Conservation (phyloP, 1,140 invertebrate genomes). For the Thaumetopoea pityocampa region DNA sequence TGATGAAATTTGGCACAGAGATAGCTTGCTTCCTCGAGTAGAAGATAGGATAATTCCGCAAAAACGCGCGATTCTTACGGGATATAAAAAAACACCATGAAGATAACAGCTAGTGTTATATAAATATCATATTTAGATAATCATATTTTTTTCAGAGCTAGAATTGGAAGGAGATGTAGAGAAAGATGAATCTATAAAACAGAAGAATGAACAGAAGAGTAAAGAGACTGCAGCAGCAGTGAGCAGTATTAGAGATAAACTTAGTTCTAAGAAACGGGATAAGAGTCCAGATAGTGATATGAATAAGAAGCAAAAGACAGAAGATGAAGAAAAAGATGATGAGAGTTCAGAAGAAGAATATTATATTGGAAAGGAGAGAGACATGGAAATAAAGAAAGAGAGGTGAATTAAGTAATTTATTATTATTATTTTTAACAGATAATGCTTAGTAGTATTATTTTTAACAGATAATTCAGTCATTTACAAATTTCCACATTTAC, state of each 20-base stretch:
- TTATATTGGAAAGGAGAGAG: constrained; percentile 82
- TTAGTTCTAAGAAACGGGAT: constrained; percentile 54
- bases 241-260: constrained; percentile 75
- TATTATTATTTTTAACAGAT: not conserved
- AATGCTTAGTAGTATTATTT: constrained; percentile 2
- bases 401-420: constrained; percentile 71
- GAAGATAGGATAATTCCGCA: too few species aligned
- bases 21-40: too few species aligned
- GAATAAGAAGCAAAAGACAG: constrained; percentile 38
- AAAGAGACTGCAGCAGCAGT: constrained; percentile 54
- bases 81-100: too few species aligned
- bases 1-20: too few species aligned
- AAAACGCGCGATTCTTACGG: too few species aligned
- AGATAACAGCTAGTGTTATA: too few species aligned
- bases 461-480: too few species aligned
- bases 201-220: constrained; percentile 37
- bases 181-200: constrained; percentile 21
- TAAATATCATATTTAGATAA: not conserved
- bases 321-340: constrained; percentile 38
- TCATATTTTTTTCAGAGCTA: constrained; percentile 38
- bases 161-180: constrained; percentile 35
- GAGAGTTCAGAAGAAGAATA: constrained; percentile 76
- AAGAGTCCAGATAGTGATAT: constrained; percentile 50
- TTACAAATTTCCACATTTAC: too few species aligned
- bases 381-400: constrained; percentile 80